Base-by-base conservation (phyloP, 2,797 vertebrate genomes). In the Atherinosoma microstoma region DNA sequence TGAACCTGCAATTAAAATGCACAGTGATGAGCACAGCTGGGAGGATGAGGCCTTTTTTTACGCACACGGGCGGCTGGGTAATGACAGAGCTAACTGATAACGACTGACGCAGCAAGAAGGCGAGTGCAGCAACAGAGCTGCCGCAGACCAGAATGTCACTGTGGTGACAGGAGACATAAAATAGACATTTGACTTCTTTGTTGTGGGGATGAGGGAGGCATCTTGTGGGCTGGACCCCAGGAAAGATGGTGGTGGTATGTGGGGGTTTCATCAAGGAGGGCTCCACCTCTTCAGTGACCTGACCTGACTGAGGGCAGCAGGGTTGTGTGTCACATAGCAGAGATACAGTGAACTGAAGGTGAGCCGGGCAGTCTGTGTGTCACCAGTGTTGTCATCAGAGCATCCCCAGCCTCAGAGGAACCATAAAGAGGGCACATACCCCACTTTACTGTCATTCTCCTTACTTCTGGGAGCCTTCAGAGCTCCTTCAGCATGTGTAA, bases 1-100 rank as follows among this genome's bases (percentile, higher is more conserved):
- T 67, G 66, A 89, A 79, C 85, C 89, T 86, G 84, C 86, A 94
- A 93, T 95, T 94, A 94, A 93, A 93, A 92, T 77, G 77, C 34
- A 75, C 20, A 71, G 89, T 61, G 84, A 87, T 89, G 86, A 91
- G 87, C 75, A 63, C 77, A 88, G 80, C 85, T 85, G 91, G 76
- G 35, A 74, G 72, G 82, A 81, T 45, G 76, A 92, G 75, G 80
- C 75, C 66, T 79, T 80, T 84, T 27, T 84, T 79, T 82, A 72
- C 20, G 54, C 80, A 79, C 81, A 84, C 42, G 84, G 81, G 87
- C 67, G 84, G 90, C 81, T 8, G 79, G 66, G 81, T 94, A 95
- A 95, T 94, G 88, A 95, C 87, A 95, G 93, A 92, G 89, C 77
- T 32, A 90, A 70, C 67, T 80, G 86, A 90, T 86, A 86, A 71